These are phyloP conservation scores for Nycteola revayana DNA, from an alignment of 2,888 invertebrate species.

Conservation along the genomic window DNA sequence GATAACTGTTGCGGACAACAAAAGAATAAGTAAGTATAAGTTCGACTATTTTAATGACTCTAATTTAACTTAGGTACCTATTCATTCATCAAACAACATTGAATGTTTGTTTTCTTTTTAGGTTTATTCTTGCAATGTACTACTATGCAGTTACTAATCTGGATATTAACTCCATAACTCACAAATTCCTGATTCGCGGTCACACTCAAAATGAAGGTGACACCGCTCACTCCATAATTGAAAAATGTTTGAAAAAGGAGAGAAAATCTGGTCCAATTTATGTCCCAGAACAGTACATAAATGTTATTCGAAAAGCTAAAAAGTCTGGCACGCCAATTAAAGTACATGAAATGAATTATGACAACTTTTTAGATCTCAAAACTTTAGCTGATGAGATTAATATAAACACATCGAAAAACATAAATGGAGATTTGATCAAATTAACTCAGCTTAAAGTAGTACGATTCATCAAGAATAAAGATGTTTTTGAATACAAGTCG, in stretches of 20 bases:
- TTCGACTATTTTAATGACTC: too few relatives aligned
- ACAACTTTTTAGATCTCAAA: constrained; percentile 8
- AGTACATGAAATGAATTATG: constrained; percentile 10
- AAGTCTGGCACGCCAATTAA: constrained; percentile 10
- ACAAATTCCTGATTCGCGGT: constrained; percentile 10
- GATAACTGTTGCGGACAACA: constrained; percentile 11
- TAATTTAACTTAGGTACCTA: too few relatives aligned
- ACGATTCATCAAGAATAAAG: not conserved
- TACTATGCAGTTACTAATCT: constrained; percentile 3
- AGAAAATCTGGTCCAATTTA: constrained; percentile 9
- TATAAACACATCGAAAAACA: constrained; percentile 10
- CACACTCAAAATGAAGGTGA: constrained; percentile 16
- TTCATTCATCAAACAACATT: too few relatives aligned
- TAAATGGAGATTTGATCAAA: constrained; percentile 10
- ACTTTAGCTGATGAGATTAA: constrained; percentile 7
- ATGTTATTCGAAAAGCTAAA: constrained; percentile 10
- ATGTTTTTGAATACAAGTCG: too few relatives aligned
- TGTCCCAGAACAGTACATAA: constrained; percentile 8
- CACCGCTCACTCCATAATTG: constrained; percentile 8
- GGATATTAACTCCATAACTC: constrained; percentile 7
- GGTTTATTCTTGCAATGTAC: constrained; percentile 1
- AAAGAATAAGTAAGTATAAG: constrained; percentile 5
- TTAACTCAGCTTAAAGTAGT: constrained; percentile 10
- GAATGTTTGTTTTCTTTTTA: too few relatives aligned
- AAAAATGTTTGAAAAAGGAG: constrained; percentile 7